These are phyloP conservation scores for honey bee (Apis mellifera) DNA, from an alignment of 1,140 invertebrate genomes.

Conservation along the genomic window Amel_HAv3.1 CM009935.2:6003001-6003500, in stretches of 20 bases:
- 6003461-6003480: conserved; percentile 8
- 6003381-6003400: background rate
- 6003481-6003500: background rate
- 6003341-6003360: background rate
- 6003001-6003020: background rate
- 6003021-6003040: background rate
- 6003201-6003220: no score
- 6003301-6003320: background rate
- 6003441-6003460: background rate
- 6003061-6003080: rapidly evolving
- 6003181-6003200: no score
- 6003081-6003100: no score
- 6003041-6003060: background rate
- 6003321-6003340: background rate
- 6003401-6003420: background rate
- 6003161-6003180: no score
- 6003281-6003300: background rate
- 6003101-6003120: background rate
- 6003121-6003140: background rate
- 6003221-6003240: no score
- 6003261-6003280: no score
- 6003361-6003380: background rate
- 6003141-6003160: no score
- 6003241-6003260: no score
- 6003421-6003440: conserved; percentile 15